Percentiles rank a stretch among this genome's conserved stretches.
Conservation (phyloP, 2,797 vertebrate species). For the Triplophysa bombifrons region DNA sequence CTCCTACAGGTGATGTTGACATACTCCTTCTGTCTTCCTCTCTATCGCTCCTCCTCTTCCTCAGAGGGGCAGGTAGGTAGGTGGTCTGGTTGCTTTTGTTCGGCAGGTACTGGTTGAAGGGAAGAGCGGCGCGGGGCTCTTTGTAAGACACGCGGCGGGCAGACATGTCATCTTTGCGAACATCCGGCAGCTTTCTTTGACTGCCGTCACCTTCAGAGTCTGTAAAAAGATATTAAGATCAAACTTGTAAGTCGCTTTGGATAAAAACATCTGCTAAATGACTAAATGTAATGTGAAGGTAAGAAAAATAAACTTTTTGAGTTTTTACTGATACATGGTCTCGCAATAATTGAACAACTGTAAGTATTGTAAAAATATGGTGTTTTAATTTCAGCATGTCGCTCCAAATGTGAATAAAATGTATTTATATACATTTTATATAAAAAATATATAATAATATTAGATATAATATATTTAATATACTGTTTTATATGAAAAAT, state of each 20-base stretch:
- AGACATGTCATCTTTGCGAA: conserved; percentile 97
- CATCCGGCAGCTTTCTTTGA: conserved; percentile 88
- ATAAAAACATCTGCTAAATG: no score
- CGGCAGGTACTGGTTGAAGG: conserved; percentile 98
- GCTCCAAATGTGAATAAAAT: no score
- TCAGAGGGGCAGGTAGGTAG: conserved; percentile 86
- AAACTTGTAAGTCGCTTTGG: no score
- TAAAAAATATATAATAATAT: no score
- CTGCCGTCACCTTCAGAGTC: conserved; percentile 89
- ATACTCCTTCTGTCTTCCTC: conserved; percentile 89
- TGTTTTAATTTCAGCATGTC: no score
- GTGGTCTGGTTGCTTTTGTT: conserved; percentile 90
- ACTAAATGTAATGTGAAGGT: no score
- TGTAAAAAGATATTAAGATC: conserved; percentile 5
- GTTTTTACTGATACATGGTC: not conserved
- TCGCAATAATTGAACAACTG: not conserved
- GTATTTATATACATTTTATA: no score
- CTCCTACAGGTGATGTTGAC: conserved; percentile 80
- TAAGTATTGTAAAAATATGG: no score
- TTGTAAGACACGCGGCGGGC: conserved; percentile 86
- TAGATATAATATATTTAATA: no score
- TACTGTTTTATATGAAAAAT: no score
- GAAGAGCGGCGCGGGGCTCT: conserved; percentile 87
- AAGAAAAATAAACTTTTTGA: not conserved
- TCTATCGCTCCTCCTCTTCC: conserved; percentile 84